These are phyloP conservation scores for Lepetodrilus schrolli DNA, from an alignment of 2,888 invertebrate genomes.

Conservation along the genomic window DNA sequence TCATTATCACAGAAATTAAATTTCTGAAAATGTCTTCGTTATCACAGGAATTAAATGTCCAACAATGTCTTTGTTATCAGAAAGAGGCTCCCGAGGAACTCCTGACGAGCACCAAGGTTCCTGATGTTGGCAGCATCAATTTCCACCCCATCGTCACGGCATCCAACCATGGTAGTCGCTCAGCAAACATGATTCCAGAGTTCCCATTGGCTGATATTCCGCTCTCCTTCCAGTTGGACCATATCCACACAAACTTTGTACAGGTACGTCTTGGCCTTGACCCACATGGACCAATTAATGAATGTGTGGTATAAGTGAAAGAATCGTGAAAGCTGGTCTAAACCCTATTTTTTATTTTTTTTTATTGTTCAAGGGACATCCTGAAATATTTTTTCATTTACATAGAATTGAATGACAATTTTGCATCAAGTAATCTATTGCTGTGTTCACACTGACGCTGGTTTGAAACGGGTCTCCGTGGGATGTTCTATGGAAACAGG, in stretches of 20 bases:
- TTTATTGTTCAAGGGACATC: not conserved
- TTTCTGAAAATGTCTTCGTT: too few relatives aligned
- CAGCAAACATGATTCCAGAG: conserved; percentile 45
- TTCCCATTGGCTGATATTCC: conserved; percentile 79
- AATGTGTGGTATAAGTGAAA: too few relatives aligned
- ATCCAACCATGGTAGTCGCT: conserved; percentile 52
- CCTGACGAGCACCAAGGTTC: conserved; percentile 84
- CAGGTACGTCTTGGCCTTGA: conserved; percentile 80
- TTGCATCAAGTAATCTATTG: not conserved
- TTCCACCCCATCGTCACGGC: conserved; percentile 76
- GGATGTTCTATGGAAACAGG: too few relatives aligned
- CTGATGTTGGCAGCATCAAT: conserved; percentile 83
- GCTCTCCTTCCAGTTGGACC: conserved; percentile 85
- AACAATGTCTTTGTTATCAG: too few relatives aligned
- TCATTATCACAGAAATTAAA: too few relatives aligned
- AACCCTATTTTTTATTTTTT: not conserved
- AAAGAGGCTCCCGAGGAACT: conserved; percentile 83
- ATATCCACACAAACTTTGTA: conserved; percentile 88
- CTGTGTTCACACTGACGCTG: too few relatives aligned
- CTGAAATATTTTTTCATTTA: not conserved
- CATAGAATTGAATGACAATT: not conserved
- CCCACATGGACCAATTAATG: not conserved
- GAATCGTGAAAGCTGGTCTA: too few relatives aligned
- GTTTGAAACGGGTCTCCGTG: too few relatives aligned
- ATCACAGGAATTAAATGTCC: too few relatives aligned